Percentiles rank a stretch among this genome's conserved stretches.
Conservation (phyloP, 2,113 vertebrate species). For the Pao palembangensis region DNA sequence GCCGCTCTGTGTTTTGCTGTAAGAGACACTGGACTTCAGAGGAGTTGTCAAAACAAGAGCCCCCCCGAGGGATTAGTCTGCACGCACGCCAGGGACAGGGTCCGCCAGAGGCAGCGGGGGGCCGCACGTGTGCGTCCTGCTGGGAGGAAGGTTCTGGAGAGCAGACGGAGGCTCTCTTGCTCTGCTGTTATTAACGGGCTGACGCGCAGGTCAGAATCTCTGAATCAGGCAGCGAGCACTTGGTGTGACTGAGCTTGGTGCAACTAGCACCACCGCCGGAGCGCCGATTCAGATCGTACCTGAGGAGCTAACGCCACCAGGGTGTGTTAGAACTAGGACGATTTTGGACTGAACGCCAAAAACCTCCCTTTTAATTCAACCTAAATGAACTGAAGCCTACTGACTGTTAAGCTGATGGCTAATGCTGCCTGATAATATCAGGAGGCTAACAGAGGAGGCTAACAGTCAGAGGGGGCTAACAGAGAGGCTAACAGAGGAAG, state of each 20-base stretch:
- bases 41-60: constrained; percentile 77
- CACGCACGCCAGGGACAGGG: constrained; percentile 43
- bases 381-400: too few species aligned
- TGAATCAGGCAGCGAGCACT: constrained; percentile 12
- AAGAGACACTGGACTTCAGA: constrained; percentile 71
- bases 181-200: constrained; percentile 10
- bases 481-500: too few species aligned
- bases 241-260: constrained; percentile 27
- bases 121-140: background rate
- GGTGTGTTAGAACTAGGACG: too few species aligned
- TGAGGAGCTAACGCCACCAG: background rate
- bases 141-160: constrained; percentile 9
- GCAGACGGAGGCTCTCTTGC: background rate
- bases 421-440: too few species aligned
- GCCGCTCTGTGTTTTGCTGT: constrained; percentile 68
- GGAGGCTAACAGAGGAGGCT: too few species aligned
- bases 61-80: constrained; percentile 61
- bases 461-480: too few species aligned
- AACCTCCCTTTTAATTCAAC: too few species aligned
- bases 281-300: constrained; percentile 19
- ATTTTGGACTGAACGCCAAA: too few species aligned
- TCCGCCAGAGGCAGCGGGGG: constrained; percentile 9
- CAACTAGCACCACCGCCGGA: constrained; percentile 16
- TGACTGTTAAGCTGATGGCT: too few species aligned
- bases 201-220: constrained; percentile 1